Base-by-base conservation (phyloP, 2,888 invertebrate species). In the Drosophila melanosoma region DNA sequence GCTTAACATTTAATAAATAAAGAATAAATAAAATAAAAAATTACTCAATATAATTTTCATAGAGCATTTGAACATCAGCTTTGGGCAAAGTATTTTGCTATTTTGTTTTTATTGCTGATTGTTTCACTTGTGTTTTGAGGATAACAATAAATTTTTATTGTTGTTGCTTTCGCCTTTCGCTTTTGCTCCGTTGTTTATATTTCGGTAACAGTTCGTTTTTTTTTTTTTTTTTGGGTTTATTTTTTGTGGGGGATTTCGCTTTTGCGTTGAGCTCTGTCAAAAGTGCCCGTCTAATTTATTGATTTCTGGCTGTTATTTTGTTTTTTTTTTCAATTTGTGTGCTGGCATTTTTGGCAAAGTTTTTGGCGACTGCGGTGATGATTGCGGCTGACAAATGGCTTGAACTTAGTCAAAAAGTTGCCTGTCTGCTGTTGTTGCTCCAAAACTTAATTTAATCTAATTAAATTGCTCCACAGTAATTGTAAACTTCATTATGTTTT, bases 91-190 rank as follows among this genome's bases (percentile, higher is more conserved):
- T 10, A 20, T 36, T 69, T 54, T 29, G 49, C 40, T 38, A 20
- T 76, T 71, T 73, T 64, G 68, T 66, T 86, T 88, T 87, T 88
- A 87, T 88, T 82, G 88, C 89, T 86, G 86, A 87, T 87, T 88
- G 89, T 87, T 88, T 86, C 74, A 77, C 79, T 87, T 82, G 72
- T 74, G 82, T 71, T 82, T 40, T 12, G 65, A 81, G 84, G 84
- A 87, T 86, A 86, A 86, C 89, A 86, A 86, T 88, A 88, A 86
- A 87, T 88, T 84, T 88, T 87, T 87, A 87, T 87, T 82, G 84
- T 80, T 78, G 72, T 76, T 81, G 69, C 77, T 74, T 69, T 79
- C 64, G 72, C 69, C 60, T 66, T 81, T 69, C 63, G 56, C 69
- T 79, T 69, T 62, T 65, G 57, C 52, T 59, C 61, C 69, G 69